Base-by-base conservation (phyloP, 2,888 invertebrate species). In the Epinotia ramella region DNA sequence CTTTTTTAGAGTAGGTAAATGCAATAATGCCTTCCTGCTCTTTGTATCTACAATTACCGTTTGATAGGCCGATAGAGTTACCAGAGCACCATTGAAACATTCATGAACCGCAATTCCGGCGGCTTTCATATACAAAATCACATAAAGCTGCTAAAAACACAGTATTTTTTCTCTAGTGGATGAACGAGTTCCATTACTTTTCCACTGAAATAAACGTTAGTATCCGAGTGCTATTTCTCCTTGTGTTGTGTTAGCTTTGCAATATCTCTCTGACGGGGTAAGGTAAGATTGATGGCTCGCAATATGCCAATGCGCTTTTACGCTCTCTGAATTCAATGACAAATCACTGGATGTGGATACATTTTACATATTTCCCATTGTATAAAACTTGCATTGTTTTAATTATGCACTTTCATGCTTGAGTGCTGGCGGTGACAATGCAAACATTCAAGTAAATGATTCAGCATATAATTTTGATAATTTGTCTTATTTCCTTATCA, bases 241-340 rank as follows among this genome's bases (percentile, higher is more conserved):
- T 20, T 63, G 49, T 73, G 62, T 44, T 59, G 44, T 33, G 68
- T 57, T 68, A 28, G 73, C 73, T 62, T 74, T 67, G 46, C 69
- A 57, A 64, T 74, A 57, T 64, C 63, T 64, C 28, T 63, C 28
- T 57, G 63, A 63, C 62, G n/a, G 57, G 56, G 5, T 49, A 49
- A 49, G 49, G 49, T 20, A 18, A 71, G 68, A 74, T 74, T 74
- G 73, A 74, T 67, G 63, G 73, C 28, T 46, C n/a, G 57, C 68
- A 69, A 64, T 57, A 63, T 62, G 68, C 57, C 44, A 62, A 73
- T 53, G 60, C 56, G 56, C 40, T 69, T 44, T 6, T 28, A n/a
- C 24, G 49, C 33, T 62, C 49, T 67, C 62, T 44, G 44, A 40
- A 59, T 60, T 20, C 24, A 20, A 67, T 67, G 56, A 68, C 73